Percentiles rank a stretch among this genome's conserved stretches.
Conservation (phyloP, 1,140 invertebrate species). For the Bursaphelenchus mucronatus region DNA sequence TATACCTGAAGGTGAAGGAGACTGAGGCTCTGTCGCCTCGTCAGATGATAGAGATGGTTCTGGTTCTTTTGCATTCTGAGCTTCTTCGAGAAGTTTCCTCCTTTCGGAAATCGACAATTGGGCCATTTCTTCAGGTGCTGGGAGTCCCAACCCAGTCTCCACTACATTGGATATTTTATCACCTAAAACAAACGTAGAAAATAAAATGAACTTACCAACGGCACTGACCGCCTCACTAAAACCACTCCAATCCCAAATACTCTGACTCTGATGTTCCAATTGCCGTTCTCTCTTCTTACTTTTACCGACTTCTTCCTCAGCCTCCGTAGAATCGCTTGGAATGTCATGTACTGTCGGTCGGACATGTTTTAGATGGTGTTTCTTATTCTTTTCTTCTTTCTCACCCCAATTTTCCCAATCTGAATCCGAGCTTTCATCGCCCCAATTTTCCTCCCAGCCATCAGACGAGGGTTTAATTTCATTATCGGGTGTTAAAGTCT, state of each 20-base stretch:
- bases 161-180: conserved; percentile 46
- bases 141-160: conserved; percentile 46
- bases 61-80: conserved; percentile 39
- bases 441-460: too few relatives aligned
- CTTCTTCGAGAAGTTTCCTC: conserved; percentile 37
- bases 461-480: too few relatives aligned
- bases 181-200: conserved; percentile 33
- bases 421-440: too few relatives aligned
- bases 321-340: too few relatives aligned
- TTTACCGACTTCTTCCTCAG: too few relatives aligned
- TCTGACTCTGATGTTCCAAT: conserved; percentile 1
- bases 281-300: too few relatives aligned
- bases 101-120: conserved; percentile 32
- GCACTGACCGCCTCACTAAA: conserved; percentile 43
- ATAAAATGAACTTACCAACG: conserved; percentile 34
- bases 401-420: too few relatives aligned
- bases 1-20: not conserved
- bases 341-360: too few relatives aligned
- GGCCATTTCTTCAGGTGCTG: conserved; percentile 44
- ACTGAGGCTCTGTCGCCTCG: conserved; percentile 21
- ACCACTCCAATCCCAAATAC: conserved; percentile 45
- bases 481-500: too few relatives aligned
- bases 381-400: too few relatives aligned
- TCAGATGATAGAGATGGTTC: conserved; percentile 42
- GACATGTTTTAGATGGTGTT: too few relatives aligned